Base-by-base conservation (phyloP, 2,113 vertebrate species). In the Nycticebus coucang region DNA sequence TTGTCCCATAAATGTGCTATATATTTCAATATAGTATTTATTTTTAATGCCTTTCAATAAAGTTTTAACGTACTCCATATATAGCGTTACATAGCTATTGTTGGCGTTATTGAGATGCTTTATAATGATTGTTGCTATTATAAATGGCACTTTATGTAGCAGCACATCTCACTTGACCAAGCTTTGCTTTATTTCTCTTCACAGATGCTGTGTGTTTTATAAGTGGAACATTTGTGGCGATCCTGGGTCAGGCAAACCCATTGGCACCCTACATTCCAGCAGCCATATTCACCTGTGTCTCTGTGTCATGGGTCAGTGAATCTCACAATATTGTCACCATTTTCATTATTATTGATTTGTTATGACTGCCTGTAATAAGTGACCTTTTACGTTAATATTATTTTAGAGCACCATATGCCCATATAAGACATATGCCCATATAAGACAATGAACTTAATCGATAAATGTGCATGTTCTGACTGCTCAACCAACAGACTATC, bases 41-140 rank as follows among this genome's bases (percentile, higher is more conserved):
- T 83, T 92, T 95, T 87, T 86, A 71, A 82, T 10, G 22, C 75
- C 1, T 69, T 79, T 90, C 37, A 87, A 10, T 88, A 85, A 93
- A 77, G 28, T 10, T 91, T 92, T 94, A 94, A 26, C 93, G 28
- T 84, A 64, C 14, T 91, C 13, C n/a, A 86, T 78, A 86, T 85
- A 88, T 17, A 88, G 84, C 88, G 57, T 87, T 85, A 2, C 37
- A 71, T 33, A 78, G 15, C 35, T 93, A 86, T 86, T 89, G 5
- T 85, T 94, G 13, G 24, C 93, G 10, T 74, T 88, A 83, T 72
- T 93, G 45, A 81, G 53, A 91, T 8, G 82, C 10, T 91, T 77
- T 66, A 55, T 79, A 74, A 86, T 85, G 12, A 57, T 71, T 75
- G 33, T 68, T 89, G 4, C 41, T 81, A n/a, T 45, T 93, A 57